Evolutionary conservation across 2,797 vertebrate genomes (phyloP).

Genomic region (Erethizon dorsatum): DNA sequence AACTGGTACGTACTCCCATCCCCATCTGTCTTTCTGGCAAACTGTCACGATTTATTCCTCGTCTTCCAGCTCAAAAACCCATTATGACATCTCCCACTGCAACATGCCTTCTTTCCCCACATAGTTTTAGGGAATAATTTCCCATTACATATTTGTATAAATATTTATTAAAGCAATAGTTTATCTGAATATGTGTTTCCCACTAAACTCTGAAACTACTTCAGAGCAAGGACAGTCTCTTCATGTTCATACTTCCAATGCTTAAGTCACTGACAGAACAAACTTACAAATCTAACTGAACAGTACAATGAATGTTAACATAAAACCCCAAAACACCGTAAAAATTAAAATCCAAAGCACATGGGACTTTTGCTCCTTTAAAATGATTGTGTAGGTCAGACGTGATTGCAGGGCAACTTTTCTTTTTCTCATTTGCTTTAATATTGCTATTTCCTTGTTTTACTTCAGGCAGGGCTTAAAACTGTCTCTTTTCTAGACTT

Average conservation of each 20-base stretch:
- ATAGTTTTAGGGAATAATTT: not conserved
- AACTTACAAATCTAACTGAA: not conserved
- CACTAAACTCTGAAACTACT: not conserved
- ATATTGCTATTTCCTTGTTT: not conserved
- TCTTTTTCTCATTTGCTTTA: not conserved
- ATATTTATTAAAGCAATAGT: not conserved
- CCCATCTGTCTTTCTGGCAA: not conserved
- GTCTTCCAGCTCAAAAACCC: not conserved
- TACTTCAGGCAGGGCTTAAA: not conserved
- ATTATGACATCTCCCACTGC: not conserved
- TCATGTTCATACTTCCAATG: not conserved
- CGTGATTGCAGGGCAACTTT: not conserved
- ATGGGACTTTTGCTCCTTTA: not conserved
- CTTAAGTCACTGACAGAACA: not conserved
- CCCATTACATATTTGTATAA: not conserved
- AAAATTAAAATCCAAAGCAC: constrained; percentile 36
- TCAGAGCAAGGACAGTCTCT: not conserved
- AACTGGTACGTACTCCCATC: too few relatives aligned
- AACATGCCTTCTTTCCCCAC: not conserved
- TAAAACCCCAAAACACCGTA: not conserved
- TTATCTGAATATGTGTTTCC: not conserved
- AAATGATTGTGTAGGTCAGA: not conserved
- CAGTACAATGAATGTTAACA: not conserved
- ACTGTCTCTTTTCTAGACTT: not conserved
- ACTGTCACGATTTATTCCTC: not conserved